phyloP scores from a whole-genome alignment of 1,140 invertebrate species.

The Orius laevigatus region DNA sequence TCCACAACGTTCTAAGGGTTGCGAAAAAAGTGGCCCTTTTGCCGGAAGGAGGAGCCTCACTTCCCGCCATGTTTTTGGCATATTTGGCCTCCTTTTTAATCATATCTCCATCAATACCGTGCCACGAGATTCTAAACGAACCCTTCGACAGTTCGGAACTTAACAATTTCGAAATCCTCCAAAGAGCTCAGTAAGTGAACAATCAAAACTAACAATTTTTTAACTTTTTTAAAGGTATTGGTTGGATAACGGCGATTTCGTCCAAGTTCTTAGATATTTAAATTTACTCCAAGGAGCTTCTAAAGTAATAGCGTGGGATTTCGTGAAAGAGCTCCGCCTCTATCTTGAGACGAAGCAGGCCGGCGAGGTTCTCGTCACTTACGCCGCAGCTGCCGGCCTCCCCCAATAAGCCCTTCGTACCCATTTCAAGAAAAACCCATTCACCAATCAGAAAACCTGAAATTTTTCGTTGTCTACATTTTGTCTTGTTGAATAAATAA shows the following conservation, averaged over 20 bases:
- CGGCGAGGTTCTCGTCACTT: slow-evolving; percentile 66
- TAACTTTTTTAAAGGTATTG: slow-evolving; percentile 52
- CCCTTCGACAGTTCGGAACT: slow-evolving; percentile 48
- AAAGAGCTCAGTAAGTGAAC: slow-evolving; percentile 56
- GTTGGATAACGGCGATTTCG: slow-evolving; percentile 69
- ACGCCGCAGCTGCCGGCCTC: slow-evolving; percentile 53
- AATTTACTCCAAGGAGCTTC: slow-evolving; percentile 77
- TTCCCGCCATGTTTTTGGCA: slow-evolving; percentile 72
- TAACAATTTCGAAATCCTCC: slow-evolving; percentile 74
- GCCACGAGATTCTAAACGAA: slow-evolving; percentile 49
- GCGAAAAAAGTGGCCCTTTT: slow-evolving; percentile 20
- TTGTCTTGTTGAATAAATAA: not conserved
- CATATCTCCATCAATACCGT: slow-evolving; percentile 40
- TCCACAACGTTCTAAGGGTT: slow-evolving; percentile 44
- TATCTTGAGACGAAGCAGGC: slow-evolving; percentile 83
- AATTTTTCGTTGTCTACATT: not conserved
- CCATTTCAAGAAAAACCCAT: not conserved
- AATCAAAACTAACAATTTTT: too few species aligned
- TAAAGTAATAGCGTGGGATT: slow-evolving; percentile 60
- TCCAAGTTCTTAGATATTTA: slow-evolving; percentile 72
- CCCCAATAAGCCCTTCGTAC: not conserved
- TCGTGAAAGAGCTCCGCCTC: slow-evolving; percentile 69
- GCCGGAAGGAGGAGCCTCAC: slow-evolving; percentile 42
- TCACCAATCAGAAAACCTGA: not conserved
- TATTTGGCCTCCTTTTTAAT: slow-evolving; percentile 66